Conservation (phyloP, 2,888 invertebrate genomes). For the Chloromyia formosa region DNA sequence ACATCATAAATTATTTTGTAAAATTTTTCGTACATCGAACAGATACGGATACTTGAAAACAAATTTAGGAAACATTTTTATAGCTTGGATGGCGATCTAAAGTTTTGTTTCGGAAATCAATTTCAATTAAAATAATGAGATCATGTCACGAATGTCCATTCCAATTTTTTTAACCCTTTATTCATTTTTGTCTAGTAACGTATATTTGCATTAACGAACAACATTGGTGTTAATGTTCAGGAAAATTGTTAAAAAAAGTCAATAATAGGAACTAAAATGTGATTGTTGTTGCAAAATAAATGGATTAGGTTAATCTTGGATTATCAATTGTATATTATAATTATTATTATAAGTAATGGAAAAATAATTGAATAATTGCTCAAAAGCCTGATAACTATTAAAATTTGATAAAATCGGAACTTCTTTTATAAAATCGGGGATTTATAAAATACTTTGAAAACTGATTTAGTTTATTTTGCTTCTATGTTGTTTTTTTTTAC, state of each 20-base stretch:
- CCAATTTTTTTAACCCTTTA: not conserved
- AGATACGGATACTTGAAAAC: not conserved
- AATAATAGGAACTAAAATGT: constrained; percentile 29
- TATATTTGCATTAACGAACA: constrained; percentile 47
- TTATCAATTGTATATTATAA: constrained; percentile 46
- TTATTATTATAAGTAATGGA: constrained; percentile 29
- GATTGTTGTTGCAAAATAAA: constrained; percentile 44
- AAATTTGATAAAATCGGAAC: constrained; percentile 29
- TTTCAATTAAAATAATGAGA: not conserved
- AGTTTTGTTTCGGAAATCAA: constrained; percentile 48
- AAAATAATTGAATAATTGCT: constrained; percentile 39
- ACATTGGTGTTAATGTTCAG: constrained; percentile 45
- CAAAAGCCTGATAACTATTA: constrained; percentile 36
- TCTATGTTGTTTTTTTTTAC: constrained; percentile 16
- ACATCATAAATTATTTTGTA: constrained; percentile 36
- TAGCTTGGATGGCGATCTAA: not conserved
- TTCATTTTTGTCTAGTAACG: constrained; percentile 44
- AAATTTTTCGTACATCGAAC: constrained; percentile 49
- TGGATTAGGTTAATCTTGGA: constrained; percentile 40
- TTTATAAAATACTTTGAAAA: constrained; percentile 17
- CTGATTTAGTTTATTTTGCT: constrained; percentile 24
- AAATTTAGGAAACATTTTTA: not conserved
- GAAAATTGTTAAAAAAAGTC: constrained; percentile 42
- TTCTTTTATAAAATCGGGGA: constrained; percentile 16
- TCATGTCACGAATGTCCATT: constrained; percentile 24